Conservation (phyloP, 2,113 vertebrate genomes). For the Eclectus roratus region DNA sequence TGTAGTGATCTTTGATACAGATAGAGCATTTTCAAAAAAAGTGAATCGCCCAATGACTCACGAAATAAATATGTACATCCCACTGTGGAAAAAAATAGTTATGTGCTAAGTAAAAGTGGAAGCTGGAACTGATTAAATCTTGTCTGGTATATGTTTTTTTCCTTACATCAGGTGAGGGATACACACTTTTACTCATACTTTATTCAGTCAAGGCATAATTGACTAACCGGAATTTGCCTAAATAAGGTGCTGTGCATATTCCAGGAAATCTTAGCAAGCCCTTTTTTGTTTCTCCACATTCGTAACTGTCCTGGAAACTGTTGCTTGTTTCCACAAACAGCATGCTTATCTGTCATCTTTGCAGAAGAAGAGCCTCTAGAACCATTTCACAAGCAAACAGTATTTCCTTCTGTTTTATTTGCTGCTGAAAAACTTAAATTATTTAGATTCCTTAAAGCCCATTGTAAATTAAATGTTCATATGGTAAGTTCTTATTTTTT, state of each 20-base stretch:
- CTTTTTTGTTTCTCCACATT: not conserved
- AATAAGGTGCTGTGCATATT: not conserved
- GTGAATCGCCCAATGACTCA: conserved; percentile 25
- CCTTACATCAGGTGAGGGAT: not conserved
- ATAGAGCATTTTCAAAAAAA: not conserved
- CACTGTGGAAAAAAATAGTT: not conserved
- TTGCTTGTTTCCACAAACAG: not conserved
- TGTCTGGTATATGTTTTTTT: not conserved
- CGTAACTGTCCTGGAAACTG: not conserved
- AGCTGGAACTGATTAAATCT: not conserved
- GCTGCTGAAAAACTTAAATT: not conserved
- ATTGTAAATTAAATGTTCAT: not conserved
- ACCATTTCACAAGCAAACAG: not conserved
- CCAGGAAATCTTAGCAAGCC: not conserved
- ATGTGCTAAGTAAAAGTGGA: not conserved
- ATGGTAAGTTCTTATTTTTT: not conserved
- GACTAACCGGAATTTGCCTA: not conserved
- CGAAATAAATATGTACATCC: not conserved
- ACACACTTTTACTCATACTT: not conserved
- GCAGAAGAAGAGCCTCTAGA: not conserved
- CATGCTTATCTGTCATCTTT: not conserved
- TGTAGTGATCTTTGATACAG: not conserved
- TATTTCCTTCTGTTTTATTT: not conserved
- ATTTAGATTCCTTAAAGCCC: not conserved
- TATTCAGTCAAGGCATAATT: not conserved